Base-by-base conservation (phyloP, 2,888 invertebrate species). In the Luffia ferchaultella region DNA sequence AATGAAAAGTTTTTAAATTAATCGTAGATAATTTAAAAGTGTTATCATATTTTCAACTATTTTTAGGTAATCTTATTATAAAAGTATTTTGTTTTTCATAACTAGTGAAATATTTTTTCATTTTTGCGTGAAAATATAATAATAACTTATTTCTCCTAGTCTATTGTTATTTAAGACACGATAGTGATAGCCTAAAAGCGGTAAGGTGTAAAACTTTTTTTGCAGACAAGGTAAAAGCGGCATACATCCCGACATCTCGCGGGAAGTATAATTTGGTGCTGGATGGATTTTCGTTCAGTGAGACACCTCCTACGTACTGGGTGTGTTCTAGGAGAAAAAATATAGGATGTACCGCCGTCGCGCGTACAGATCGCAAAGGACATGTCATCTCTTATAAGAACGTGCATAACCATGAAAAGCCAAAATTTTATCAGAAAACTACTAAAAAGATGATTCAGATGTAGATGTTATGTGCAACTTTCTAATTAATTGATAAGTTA, bases 351-450 rank as follows among this genome's bases (percentile, higher is more conserved):
- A 56, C 40, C 7, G 77, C 77, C 9, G 60, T 59, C n/a, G 77
- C 76, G 15, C 65, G 71, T 47, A 77, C 77, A 43, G 73, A 76
- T 62, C 63, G 63, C 46, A 58, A 55, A 1, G 70, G 74, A 12
- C 72, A 74, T 49, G 72, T 79, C 2, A 58, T 68, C 45, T 53
- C 55, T 5, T 63, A 61, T 50, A 53, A 60, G n/a, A 67, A 68
- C 49, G 53, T 54, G 2, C 79, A 79, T 55, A 73, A 67, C 51
- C 77, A 80, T 53, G 67, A 66, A 1, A 73, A 70, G 55, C 74
- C 76, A 1, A 65, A 63, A 18, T 73, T 74, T 54, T 72, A 69
- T 53, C 60, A 69, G 52, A 72, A 70, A 59, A 70, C 68, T 1
- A 69, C 67, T 0, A 67, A 70, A 45, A 70, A 68, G 54, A 68